phyloP scores from a whole-genome alignment of 2,888 invertebrate genomes.

The Xestia ashworthii region DNA sequence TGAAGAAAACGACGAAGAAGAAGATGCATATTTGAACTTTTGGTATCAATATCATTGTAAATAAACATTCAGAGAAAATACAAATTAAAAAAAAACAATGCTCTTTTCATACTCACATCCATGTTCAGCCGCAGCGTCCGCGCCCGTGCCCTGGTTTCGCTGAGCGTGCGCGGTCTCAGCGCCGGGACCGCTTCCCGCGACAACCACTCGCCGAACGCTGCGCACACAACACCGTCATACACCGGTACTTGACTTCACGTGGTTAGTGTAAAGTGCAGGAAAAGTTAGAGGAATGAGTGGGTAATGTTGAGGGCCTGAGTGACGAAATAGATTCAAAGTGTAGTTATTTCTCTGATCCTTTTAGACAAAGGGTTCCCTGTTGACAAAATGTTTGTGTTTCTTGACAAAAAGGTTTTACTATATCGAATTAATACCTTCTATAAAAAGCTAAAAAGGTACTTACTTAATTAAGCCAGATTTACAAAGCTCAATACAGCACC shows the following conservation, averaged over 20 bases:
- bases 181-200: slow-evolving; percentile 84
- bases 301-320: slow-evolving; percentile 39
- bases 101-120: slow-evolving; percentile 79
- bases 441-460: neutral
- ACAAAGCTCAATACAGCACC: neutral
- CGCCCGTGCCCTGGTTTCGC: slow-evolving; percentile 82
- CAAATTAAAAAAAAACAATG: neutral
- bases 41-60: neutral
- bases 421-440: neutral
- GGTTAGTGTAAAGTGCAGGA: slow-evolving; percentile 41
- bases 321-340: neutral
- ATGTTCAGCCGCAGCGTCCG: slow-evolving; percentile 78
- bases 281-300: slow-evolving; percentile 22
- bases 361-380: no score
- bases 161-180: slow-evolving; percentile 78
- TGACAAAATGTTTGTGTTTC: neutral
- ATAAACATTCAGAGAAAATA: neutral
- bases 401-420: neutral
- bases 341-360: neutral
- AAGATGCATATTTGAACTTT: neutral
- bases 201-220: slow-evolving; percentile 90
- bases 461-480: neutral
- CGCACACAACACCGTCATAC: slow-evolving; percentile 69
- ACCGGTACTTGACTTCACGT: slow-evolving; percentile 51
- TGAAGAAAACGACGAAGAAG: neutral